Conservation (phyloP, 2,888 invertebrate species). For the Eristalis pertinax region DNA sequence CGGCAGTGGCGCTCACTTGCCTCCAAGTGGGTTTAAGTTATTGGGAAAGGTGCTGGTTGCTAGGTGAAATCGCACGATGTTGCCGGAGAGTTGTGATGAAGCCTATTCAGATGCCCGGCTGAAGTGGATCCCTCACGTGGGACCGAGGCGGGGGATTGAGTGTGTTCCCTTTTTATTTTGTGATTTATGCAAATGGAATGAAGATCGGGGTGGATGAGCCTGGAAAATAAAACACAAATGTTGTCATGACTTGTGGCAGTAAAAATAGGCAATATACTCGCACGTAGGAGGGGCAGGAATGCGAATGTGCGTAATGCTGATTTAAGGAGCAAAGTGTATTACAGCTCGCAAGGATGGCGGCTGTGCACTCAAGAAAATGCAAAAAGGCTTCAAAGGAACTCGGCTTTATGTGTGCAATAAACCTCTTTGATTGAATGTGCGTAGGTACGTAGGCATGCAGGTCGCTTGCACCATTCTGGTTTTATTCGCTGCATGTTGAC, state of each 20-base stretch:
- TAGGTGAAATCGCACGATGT: slow-evolving; percentile 10
- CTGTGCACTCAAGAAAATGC: not conserved
- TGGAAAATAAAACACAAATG: slow-evolving; percentile 3
- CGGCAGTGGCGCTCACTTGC: not conserved
- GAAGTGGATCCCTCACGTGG: slow-evolving; percentile 2
- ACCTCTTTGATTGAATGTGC: not conserved
- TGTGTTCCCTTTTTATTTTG: not conserved
- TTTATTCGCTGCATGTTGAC: not conserved
- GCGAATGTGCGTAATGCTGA: not conserved
- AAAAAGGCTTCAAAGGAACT: not conserved
- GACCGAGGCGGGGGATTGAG: not conserved
- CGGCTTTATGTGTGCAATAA: not conserved
- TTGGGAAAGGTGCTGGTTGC: slow-evolving; percentile 5
- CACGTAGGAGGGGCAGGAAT: not conserved
- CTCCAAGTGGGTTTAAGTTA: not conserved
- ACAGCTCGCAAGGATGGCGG: not conserved
- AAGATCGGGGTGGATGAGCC: not conserved
- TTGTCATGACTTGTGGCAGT: slow-evolving; percentile 7
- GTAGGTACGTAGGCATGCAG: not conserved
- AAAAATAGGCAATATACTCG: not conserved
- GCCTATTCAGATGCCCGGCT: slow-evolving; percentile 16
- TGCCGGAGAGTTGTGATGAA: slow-evolving; percentile 1
- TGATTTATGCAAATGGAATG: not conserved
- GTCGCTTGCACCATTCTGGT: not conserved
- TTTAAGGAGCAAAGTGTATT: not conserved